Evolutionary conservation across 2,888 invertebrate species (phyloP), one percentile per base, ranked within the genome.

Genomic region (Dicranocentrus wangi): DNA sequence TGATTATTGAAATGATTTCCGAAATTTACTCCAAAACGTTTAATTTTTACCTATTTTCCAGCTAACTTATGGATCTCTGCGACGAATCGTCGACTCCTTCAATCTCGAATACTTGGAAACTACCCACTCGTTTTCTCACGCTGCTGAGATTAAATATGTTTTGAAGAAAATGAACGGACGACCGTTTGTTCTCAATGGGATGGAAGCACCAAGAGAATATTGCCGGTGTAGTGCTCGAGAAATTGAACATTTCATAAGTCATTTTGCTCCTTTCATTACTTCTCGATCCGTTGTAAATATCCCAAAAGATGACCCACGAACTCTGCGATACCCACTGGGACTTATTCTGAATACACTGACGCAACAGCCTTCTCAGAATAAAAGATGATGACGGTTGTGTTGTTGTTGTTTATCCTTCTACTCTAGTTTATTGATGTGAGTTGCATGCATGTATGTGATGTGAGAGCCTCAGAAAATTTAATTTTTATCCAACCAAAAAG

Each of bases 11-110:
- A n/a, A n/a, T n/a, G n/a, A n/a, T 32, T 32, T 32, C 32, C 10
- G 32, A 32, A 13, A 70, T 32, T 32, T 32, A 32, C 32, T 10
- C 32, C 32, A 32, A 10, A 32, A 32, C 5, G 10, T 7, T 10
- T 10, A 32, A 32, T 32, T 32, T 32, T 5, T n/a, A n/a, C 13
- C 51, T 39, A 1, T 39, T 32, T 73, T 60, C 1, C 28, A 82
- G 82, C 77, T 82, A 19, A 82, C 82, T 3, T 69, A 73, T 60
- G 69, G 82, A 63, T 72, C 72, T 73, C 72, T 82, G 2, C 71
- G 72, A 17, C 65, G 77, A 25, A 25, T 83, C 1, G 71, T 81
- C 27, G 81, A 83, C 51, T 58, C 63, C 2, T 60, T 75, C 13
- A 58, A 19, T 17, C 53, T 83, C 25, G 83, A 83, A 17, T 81